Conservation (phyloP, 2,113 vertebrate genomes). For the Brienomyrus longianalis region DNA sequence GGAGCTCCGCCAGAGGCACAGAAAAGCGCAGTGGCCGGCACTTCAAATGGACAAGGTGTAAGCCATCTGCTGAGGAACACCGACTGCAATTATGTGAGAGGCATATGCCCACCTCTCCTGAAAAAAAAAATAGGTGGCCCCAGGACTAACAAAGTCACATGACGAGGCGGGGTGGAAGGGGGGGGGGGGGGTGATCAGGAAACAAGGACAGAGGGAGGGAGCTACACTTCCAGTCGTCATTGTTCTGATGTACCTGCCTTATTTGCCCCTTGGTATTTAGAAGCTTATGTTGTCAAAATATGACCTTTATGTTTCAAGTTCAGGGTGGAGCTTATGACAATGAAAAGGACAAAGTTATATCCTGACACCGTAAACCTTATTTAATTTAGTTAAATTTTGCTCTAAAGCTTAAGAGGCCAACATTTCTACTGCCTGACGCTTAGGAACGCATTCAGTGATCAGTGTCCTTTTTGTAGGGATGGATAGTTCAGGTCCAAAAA, state of each 20-base stretch:
- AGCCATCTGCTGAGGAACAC: background rate
- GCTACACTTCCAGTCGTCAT: constrained; percentile 46
- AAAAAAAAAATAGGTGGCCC: background rate
- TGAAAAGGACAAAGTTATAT: background rate
- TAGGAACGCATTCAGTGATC: background rate
- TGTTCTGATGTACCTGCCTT: constrained; percentile 20
- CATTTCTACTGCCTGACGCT: background rate
- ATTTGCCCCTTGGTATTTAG: constrained; percentile 16
- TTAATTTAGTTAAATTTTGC: background rate
- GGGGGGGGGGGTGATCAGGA: constrained; percentile 29
- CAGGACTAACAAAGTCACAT: background rate
- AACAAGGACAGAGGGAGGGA: constrained; percentile 43
- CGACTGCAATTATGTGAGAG: background rate
- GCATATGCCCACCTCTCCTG: background rate
- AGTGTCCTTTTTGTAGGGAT: background rate
- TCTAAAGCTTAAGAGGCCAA: background rate
- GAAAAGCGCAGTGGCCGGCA: background rate
- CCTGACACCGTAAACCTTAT: background rate
- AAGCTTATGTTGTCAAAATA: constrained; percentile 6
- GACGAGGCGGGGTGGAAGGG: constrained; percentile 52
- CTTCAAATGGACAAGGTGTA: background rate
- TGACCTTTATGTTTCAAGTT: constrained; percentile 10
- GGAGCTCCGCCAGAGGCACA: background rate
- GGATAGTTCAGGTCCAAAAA: background rate
- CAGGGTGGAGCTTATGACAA: background rate